phyloP scores from a whole-genome alignment of 2,888 invertebrate genomes.

The Polylopha cassiicola region DNA sequence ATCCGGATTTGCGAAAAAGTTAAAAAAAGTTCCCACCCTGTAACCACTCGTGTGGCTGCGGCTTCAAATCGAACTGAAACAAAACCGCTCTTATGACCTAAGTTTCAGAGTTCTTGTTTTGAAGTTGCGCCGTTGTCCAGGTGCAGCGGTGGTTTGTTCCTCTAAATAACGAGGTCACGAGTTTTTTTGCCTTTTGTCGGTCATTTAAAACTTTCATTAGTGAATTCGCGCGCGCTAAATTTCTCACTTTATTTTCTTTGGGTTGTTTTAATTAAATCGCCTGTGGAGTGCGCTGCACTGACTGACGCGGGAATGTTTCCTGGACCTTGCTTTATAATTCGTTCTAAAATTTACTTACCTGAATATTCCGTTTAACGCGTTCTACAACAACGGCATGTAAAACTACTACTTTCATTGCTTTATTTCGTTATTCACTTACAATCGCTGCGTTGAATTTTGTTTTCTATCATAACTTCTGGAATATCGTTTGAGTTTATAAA shows the following conservation, averaged over 20 bases:
- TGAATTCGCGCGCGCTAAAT: conserved; percentile 61
- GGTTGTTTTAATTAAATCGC: conserved; percentile 48
- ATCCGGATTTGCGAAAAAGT: conserved; percentile 59
- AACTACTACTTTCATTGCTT: too few species aligned
- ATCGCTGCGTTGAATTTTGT: too few species aligned
- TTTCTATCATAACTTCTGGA: too few species aligned
- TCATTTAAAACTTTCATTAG: conserved; percentile 74
- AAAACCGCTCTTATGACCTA: conserved; percentile 30
- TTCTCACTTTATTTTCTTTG: conserved; percentile 59
- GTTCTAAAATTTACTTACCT: too few species aligned
- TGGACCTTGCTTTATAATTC: too few species aligned
- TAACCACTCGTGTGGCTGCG: conserved; percentile 21
- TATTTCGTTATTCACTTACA: too few species aligned
- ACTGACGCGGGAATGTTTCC: conserved; percentile 19
- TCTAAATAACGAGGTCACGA: conserved; percentile 67
- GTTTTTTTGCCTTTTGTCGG: conserved; percentile 61
- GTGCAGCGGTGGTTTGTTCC: conserved; percentile 43
- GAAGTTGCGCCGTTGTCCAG: conserved; percentile 25
- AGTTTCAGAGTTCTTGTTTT: conserved; percentile 25
- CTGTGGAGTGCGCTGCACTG: conserved; percentile 22
- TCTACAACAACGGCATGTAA: too few species aligned
- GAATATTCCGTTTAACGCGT: too few species aligned
- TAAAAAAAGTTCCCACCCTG: conserved; percentile 52
- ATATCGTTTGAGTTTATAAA: too few species aligned
- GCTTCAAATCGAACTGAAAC: conserved; percentile 20